Evolutionary conservation across 2,888 invertebrate species (phyloP), one percentile per base, ranked within the genome.

Genomic region (Schrankia costaestrigalis): DNA sequence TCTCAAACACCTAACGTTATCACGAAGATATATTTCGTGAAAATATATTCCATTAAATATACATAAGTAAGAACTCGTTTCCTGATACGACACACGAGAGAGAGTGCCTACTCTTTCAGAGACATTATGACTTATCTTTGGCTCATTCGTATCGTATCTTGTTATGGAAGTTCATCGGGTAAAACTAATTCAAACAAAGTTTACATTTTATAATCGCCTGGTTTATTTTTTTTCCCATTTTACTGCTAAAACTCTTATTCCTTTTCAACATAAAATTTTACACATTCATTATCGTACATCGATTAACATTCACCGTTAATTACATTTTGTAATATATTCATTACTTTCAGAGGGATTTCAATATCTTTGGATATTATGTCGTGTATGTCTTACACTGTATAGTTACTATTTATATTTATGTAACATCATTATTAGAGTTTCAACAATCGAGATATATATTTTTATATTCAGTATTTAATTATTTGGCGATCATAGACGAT

Each of bases 401-500:
- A 49, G 33, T 46, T 43, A 46, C 43, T 45, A 45, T 56, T 48
- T 52, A 65, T 60, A 64, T 59, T 59, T 56, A 71, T 72, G 70
- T 70, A 77, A 77, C 73, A 73, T 71, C 66, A 71, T 76, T n/a
- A 77, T 67, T 63, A 65, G 71, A 74, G 67, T 67, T 71, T 79
- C 68, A 84, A 84, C 82, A 81, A 76, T 77, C 69, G 71, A 68
- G 66, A 71, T 79, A 80, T 58, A 60, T 48, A 10, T 10, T 23
- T 6, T 70, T 62, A 68, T 68, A 71, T 56, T 71, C 71, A 73
- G 63, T 79, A 77, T 70, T 73, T 70, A 73, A 70, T 78, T 78
- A 82, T 87, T 87, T 87, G 87, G 87, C 87, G 85, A 86, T 81
- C 75, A 78, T 80, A 80, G 65, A 78, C 77, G 78, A 78, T 78